Evolutionary conservation across 2,888 invertebrate genomes (phyloP).

Genomic region (Dioctria rufipes): DNA sequence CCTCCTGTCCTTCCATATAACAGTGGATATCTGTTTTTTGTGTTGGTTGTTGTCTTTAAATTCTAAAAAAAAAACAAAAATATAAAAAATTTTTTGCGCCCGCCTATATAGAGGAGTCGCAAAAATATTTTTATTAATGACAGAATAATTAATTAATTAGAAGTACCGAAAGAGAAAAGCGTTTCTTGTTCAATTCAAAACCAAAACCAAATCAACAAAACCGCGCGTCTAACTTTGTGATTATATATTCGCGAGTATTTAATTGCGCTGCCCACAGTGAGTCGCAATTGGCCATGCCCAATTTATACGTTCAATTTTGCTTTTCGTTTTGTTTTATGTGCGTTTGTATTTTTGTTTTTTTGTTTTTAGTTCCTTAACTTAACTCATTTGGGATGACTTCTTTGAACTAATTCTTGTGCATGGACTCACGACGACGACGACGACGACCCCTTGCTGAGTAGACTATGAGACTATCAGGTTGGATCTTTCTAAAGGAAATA

Average conservation of each 20-base stretch:
- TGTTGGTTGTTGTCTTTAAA: background rate
- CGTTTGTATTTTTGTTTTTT: no score
- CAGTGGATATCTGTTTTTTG: background rate
- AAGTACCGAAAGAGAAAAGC: conserved; percentile 13
- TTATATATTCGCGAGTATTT: background rate
- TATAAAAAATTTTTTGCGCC: background rate
- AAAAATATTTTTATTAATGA: conserved; percentile 46
- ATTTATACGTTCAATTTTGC: conserved; percentile 10
- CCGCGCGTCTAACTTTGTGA: conserved; percentile 5
- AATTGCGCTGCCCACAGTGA: conserved; percentile 23
- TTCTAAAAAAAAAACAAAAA: background rate
- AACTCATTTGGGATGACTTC: background rate
- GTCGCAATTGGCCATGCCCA: conserved; percentile 21
- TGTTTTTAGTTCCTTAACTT: no score
- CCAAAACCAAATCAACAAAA: no score
- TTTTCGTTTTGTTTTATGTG: background rate
- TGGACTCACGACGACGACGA: background rate
- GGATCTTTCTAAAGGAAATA: conserved; percentile 26
- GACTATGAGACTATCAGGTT: conserved; percentile 17
- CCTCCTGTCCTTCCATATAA: background rate
- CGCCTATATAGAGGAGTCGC: conserved; percentile 8
- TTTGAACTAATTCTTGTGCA: conserved; percentile 18
- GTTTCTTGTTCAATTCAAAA: no score
- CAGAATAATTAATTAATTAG: conserved; percentile 49
- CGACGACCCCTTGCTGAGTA: conserved; percentile 30